These are phyloP conservation scores for Buathra laborator DNA, from an alignment of 2,888 invertebrate species.

Conservation along the genomic window DNA sequence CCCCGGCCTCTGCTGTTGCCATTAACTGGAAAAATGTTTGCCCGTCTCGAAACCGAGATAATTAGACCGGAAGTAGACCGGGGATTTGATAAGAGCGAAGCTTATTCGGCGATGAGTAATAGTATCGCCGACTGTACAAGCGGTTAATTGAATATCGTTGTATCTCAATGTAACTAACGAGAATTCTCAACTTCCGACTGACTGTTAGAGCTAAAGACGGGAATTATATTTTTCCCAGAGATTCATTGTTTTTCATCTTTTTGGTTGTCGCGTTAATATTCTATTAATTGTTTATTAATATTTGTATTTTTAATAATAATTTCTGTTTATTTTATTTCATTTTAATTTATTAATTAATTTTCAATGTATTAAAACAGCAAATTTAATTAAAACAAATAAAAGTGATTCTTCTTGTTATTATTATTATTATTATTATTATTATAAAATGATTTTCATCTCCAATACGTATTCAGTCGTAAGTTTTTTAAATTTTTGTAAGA, in stretches of 20 bases:
- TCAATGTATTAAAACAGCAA: too few species aligned
- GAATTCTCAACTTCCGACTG: too few species aligned
- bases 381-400: too few species aligned
- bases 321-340: neutral
- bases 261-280: too few species aligned
- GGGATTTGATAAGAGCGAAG: slow-evolving; percentile 28
- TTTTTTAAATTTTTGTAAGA: too few species aligned
- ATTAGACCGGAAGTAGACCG: slow-evolving; percentile 58
- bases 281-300: too few species aligned
- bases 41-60: slow-evolving; percentile 42
- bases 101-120: slow-evolving; percentile 44
- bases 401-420: too few species aligned
- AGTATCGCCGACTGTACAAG: slow-evolving; percentile 17
- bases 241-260: too few species aligned
- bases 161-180: neutral
- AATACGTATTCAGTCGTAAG: too few species aligned
- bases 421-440: too few species aligned
- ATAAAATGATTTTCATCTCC: too few species aligned
- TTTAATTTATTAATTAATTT: neutral
- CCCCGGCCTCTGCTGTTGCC: slow-evolving; percentile 10
- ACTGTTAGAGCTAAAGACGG: neutral
- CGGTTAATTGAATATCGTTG: slow-evolving; percentile 1
- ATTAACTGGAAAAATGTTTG: slow-evolving; percentile 64
- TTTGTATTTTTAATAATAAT: too few species aligned
- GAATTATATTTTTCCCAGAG: neutral